These are phyloP conservation scores for Uloborus plumipes DNA, from an alignment of 2,888 invertebrate species.

Conservation along the genomic window DNA sequence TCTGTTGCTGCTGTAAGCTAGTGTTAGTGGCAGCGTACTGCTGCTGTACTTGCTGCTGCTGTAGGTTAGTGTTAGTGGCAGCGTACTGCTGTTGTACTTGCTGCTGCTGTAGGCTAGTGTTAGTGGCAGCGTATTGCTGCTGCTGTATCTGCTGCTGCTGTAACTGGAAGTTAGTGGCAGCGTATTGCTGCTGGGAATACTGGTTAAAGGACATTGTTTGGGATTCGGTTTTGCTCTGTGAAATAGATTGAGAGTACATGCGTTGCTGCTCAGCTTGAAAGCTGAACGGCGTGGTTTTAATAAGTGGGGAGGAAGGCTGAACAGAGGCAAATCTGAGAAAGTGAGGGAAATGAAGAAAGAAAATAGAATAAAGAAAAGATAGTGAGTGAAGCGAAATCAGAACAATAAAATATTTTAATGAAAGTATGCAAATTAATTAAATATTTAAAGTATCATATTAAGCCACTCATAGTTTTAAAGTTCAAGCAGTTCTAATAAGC, in stretches of 20 bases:
- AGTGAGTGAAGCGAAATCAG: slow-evolving; percentile 2
- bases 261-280: slow-evolving; percentile 32
- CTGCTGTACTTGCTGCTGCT: slow-evolving; percentile 10
- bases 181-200: slow-evolving; percentile 24
- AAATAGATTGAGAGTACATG: slow-evolving; percentile 24
- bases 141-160: slow-evolving; percentile 50
- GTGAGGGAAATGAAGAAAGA: neutral
- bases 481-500: too few species aligned
- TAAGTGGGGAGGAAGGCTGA: slow-evolving; percentile 34
- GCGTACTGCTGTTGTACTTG: slow-evolving; percentile 3
- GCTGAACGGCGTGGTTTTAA: slow-evolving; percentile 40
- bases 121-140: slow-evolving; percentile 17
- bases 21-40: slow-evolving; percentile 32
- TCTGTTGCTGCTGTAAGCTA: slow-evolving; percentile 4
- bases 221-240: slow-evolving; percentile 38
- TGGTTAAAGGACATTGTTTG: slow-evolving; percentile 50
- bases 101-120: slow-evolving; percentile 6
- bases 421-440: too few species aligned
- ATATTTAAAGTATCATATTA: too few species aligned
- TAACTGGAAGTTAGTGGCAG: slow-evolving; percentile 18
- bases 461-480: too few species aligned
- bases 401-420: too few species aligned
- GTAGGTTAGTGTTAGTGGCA: slow-evolving; percentile 23
- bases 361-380: neutral
- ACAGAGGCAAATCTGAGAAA: slow-evolving; percentile 17